Conservation (phyloP, 1,140 invertebrate genomes). For the Drosophila tropicalis region DNA sequence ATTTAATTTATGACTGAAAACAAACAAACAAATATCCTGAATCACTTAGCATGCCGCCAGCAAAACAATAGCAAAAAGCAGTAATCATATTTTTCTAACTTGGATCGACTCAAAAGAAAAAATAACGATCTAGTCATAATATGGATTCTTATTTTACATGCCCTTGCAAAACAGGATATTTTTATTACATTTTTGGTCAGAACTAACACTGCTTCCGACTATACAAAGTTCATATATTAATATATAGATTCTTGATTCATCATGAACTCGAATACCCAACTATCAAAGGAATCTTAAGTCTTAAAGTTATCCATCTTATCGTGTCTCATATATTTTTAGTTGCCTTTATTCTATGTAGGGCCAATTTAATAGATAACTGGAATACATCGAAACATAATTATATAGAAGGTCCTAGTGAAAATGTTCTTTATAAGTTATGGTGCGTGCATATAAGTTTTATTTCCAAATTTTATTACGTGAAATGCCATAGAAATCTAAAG, state of each 20-base stretch:
- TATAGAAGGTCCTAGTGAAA: neutral
- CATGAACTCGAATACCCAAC: neutral
- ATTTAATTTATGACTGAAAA: slow-evolving; percentile 24
- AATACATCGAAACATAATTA: neutral
- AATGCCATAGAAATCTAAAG: neutral
- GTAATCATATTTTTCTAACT: neutral
- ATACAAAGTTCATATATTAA: too few species aligned
- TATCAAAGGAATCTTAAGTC: neutral
- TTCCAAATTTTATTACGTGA: neutral
- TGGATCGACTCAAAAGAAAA: slow-evolving; percentile 26
- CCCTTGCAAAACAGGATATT: slow-evolving; percentile 40
- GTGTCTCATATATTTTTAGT: neutral
- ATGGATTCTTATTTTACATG: slow-evolving; percentile 38
- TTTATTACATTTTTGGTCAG: slow-evolving; percentile 22
- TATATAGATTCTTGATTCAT: neutral
- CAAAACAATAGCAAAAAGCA: slow-evolving; percentile 18
- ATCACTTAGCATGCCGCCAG: slow-evolving; percentile 12
- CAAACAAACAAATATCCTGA: neutral
- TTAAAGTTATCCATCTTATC: neutral
- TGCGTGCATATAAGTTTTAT: neutral
- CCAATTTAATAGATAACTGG: neutral
- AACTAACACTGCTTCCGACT: neutral
- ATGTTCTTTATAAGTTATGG: too few species aligned
- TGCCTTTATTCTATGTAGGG: too few species aligned
- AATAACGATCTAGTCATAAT: slow-evolving; percentile 68